Evolutionary conservation across 2,113 vertebrate species (phyloP).

Genomic region (Azemiops feae): DNA sequence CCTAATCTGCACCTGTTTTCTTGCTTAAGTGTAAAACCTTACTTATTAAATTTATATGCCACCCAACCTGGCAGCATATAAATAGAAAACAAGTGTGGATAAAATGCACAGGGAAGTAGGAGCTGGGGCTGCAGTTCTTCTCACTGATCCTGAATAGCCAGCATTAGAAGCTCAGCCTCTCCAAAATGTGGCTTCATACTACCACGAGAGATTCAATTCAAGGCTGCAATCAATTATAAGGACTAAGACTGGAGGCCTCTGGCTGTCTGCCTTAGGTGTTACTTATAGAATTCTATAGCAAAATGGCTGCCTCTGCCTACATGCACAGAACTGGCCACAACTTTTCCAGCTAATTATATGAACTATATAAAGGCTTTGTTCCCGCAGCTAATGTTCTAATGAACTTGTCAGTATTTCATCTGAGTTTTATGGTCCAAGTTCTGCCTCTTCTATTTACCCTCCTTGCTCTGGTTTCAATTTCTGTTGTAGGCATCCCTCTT

Average conservation of each 20-base stretch:
- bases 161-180: not conserved
- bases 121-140: not conserved
- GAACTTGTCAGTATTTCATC: not conserved
- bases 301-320: not conserved
- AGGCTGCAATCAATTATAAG: too few relatives aligned
- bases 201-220: not conserved
- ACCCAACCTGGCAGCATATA: not conserved
- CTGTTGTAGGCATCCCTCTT: not conserved
- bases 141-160: not conserved
- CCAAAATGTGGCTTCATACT: not conserved
- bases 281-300: not conserved
- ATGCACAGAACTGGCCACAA: not conserved
- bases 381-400: not conserved
- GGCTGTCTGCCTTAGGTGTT: not conserved
- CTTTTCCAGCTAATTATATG: too few relatives aligned
- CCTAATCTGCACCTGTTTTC: not conserved
- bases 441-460: not conserved
- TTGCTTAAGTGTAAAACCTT: not conserved
- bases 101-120: not conserved
- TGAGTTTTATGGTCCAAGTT: not conserved
- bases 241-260: not conserved
- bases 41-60: not conserved
- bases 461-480: not conserved
- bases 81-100: not conserved
- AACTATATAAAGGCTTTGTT: not conserved